Base-by-base conservation (phyloP, 2,888 invertebrate genomes). In the Osedax frankpressi region DNA sequence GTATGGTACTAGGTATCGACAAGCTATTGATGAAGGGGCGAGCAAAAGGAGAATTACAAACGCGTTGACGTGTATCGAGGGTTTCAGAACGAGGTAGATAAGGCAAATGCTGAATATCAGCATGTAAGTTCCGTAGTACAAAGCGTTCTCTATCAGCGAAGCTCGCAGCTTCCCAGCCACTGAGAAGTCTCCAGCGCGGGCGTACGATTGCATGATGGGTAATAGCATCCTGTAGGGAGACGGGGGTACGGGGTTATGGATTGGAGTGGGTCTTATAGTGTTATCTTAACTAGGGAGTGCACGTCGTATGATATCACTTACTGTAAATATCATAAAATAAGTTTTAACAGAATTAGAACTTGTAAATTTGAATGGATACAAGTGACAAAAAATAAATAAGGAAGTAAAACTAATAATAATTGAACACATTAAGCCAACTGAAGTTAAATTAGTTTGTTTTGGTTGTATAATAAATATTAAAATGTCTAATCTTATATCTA, bases 201-300 rank as follows among this genome's bases (percentile, higher is more conserved):
- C 92, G 84, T 97, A 98, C 0, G 95, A 96, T 82, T 98, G 98
- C 95, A 98, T 95, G 86, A 98, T 88, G 1, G 98, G 98, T 87
- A 98, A 90, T 73, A 98, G 90, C 26, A 98, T 86, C 94, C 92
- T 92, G 85, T 28, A 87, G 19, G 44, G 44, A 19, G 6, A 44
- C 11, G 14, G 44, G 44, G 6, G 6, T 11, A 44, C 44, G 14
- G 14, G 44, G 44, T 44, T 44, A 44, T 44, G 6, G 6, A 44
- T n/a, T n/a, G n/a, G n/a, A n/a, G n/a, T n/a, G n/a, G n/a, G n/a
- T n/a, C 2, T 62, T 26, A 1, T n/a, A 67, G 0, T 19, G 26
- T 30, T n/a, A 3, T 3, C 44, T 70, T 44, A 29, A 6, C 2
- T 30, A 0, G 44, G 6, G 26, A 3, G 3, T 28, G 72, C 1